Conservation (phyloP, 2,113 vertebrate species). For the Xyrauchen texanus region DNA sequence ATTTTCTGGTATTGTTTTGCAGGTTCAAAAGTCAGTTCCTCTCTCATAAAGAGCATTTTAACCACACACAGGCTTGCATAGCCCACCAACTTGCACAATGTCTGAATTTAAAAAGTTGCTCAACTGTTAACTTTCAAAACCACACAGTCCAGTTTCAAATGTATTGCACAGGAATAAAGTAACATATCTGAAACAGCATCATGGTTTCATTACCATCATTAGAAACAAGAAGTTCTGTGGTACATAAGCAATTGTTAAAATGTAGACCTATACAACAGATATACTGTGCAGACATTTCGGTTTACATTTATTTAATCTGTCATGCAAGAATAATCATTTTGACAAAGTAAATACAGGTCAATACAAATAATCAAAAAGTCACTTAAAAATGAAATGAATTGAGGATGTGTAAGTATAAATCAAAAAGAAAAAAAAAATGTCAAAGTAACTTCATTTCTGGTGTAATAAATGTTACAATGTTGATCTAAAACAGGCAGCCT, state of each 20-base stretch:
- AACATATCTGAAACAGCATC: background rate
- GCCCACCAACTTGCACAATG: background rate
- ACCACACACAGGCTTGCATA: background rate
- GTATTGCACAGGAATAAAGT: background rate
- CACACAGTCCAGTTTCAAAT: background rate
- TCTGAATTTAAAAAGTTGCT: background rate
- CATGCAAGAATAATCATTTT: too few relatives aligned
- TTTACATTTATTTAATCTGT: background rate
- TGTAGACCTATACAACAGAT: background rate
- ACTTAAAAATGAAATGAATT: background rate
- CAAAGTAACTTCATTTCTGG: background rate
- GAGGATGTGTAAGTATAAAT: background rate
- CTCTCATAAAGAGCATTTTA: background rate
- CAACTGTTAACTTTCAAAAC: background rate
- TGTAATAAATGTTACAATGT: too few relatives aligned
- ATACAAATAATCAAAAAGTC: background rate
- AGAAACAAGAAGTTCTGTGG: background rate
- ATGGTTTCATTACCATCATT: background rate
- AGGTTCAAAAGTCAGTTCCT: background rate
- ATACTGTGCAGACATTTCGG: background rate
- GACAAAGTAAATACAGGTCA: too few relatives aligned
- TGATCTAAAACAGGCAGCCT: too few relatives aligned
- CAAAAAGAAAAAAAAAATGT: background rate
- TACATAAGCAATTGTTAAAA: too few relatives aligned
- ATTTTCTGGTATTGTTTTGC: background rate